A percentile compares a stretch with the other conserved stretches of the same genome.
Evolutionary conservation across 2,888 invertebrate species (phyloP).

Genomic region (Lysandra bellargus): DNA sequence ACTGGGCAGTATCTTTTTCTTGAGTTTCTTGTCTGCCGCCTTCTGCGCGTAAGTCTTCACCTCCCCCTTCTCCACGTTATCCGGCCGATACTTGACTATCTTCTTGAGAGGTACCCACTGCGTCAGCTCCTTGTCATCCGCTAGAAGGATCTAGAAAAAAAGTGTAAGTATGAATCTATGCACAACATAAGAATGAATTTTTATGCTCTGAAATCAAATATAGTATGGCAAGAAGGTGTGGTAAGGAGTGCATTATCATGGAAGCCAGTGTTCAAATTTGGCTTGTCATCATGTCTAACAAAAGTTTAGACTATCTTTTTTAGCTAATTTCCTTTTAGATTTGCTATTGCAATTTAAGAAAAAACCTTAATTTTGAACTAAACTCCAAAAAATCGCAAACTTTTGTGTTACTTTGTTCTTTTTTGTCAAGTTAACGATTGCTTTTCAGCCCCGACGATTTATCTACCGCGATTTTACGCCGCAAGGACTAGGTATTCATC

Average conservation of each 20-base stretch:
- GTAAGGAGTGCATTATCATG: slow-evolving; percentile 35
- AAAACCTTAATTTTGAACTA: background rate
- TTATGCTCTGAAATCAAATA: too few relatives aligned
- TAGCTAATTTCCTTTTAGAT: background rate
- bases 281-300: slow-evolving; percentile 80
- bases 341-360: background rate
- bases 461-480: slow-evolving; percentile 98
- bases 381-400: background rate
- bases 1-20: slow-evolving; percentile 89
- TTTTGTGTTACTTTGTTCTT: background rate
- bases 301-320: slow-evolving; percentile 33
- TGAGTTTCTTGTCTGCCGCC: slow-evolving; percentile 85
- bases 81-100: slow-evolving; percentile 87
- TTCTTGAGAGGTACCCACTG: slow-evolving; percentile 97
- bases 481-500: slow-evolving; percentile 84
- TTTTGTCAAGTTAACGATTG: slow-evolving; percentile 23
- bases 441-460: slow-evolving; percentile 88
- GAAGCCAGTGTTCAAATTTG: slow-evolving; percentile 60
- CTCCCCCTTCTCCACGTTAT: slow-evolving; percentile 89
- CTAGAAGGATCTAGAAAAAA: slow-evolving; percentile 86
- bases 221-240: too few relatives aligned
- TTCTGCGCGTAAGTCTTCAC: slow-evolving; percentile 87
- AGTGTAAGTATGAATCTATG: too few relatives aligned
- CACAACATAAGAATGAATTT: too few relatives aligned
- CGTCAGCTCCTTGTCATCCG: slow-evolving; percentile 96